A percentile compares a stretch with the other conserved stretches of the same genome.
phyloP scores from a whole-genome alignment of 2,888 invertebrate genomes.

The Noctua janthe region DNA sequence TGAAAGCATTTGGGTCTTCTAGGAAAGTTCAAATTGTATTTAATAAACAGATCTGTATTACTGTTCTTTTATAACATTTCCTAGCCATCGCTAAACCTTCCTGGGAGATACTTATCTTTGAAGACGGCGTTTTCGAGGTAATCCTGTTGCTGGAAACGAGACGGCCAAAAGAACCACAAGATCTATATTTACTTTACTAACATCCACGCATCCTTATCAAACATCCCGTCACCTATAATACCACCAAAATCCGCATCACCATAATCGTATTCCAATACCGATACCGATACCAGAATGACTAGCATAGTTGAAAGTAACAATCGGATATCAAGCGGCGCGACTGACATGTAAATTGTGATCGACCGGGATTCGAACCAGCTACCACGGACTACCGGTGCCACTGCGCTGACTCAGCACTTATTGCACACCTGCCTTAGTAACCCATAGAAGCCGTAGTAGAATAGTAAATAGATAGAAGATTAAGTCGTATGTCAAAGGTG shows the following conservation, averaged over 20 bases:
- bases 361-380: constrained; percentile 85
- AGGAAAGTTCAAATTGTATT: not conserved
- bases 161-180: not conserved
- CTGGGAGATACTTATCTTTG: not conserved
- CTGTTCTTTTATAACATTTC: not conserved
- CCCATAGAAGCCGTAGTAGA: constrained; percentile 36
- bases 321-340: constrained; percentile 89
- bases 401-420: constrained; percentile 87
- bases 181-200: constrained; percentile 16
- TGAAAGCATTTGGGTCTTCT: not conserved
- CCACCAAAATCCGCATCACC: constrained; percentile 76
- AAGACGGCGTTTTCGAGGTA: not conserved
- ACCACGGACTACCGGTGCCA: constrained; percentile 89
- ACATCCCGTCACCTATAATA: constrained; percentile 63
- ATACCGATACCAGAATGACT: constrained; percentile 81
- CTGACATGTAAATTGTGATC: constrained; percentile 90
- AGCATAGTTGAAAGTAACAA: constrained; percentile 77
- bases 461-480: constrained; percentile 21
- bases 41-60: not conserved
- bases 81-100: not conserved
- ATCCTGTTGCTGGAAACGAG: not conserved
- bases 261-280: constrained; percentile 83
- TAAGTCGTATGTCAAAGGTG: constrained; percentile 23
- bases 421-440: constrained; percentile 84
- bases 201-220: constrained; percentile 32